Evolutionary conservation across 2,113 vertebrate genomes (phyloP).

Genomic region (Colossoma macropomum): DNA sequence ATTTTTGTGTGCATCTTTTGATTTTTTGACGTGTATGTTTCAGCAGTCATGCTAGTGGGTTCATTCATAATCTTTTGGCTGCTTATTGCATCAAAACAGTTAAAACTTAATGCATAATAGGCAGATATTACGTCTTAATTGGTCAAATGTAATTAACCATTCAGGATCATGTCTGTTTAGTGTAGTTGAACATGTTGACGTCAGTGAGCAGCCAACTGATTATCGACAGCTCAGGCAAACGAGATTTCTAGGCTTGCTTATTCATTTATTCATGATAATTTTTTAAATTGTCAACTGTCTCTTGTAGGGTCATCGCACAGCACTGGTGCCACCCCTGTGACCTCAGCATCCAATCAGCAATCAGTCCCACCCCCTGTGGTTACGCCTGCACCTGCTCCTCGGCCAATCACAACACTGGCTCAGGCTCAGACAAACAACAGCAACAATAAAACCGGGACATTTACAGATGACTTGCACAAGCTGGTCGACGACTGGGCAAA

Average conservation of each 20-base stretch:
- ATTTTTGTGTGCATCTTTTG: slow-evolving; percentile 63
- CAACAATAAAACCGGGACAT: slow-evolving; percentile 89
- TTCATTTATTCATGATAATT: neutral
- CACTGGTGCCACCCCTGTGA: slow-evolving; percentile 61
- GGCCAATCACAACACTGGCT: slow-evolving; percentile 77
- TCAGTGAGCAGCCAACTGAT: slow-evolving; percentile 38
- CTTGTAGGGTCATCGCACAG: slow-evolving; percentile 82
- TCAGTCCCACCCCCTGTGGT: slow-evolving; percentile 23
- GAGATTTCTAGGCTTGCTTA: neutral
- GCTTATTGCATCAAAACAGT: slow-evolving; percentile 55
- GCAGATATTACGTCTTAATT: neutral
- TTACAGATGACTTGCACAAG: slow-evolving; percentile 92
- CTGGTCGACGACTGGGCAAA: slow-evolving; percentile 95
- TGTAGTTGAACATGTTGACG: neutral
- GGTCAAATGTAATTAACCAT: neutral
- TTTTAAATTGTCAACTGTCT: neutral
- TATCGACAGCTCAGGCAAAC: neutral
- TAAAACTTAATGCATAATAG: no score
- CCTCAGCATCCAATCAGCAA: slow-evolving; percentile 70
- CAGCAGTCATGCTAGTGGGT: slow-evolving; percentile 46
- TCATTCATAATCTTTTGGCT: slow-evolving; percentile 66
- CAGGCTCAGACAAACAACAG: slow-evolving; percentile 96
- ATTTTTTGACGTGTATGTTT: slow-evolving; percentile 60
- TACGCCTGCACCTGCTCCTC: slow-evolving; percentile 65
- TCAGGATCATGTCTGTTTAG: neutral